These are phyloP conservation scores for Conus canariensis DNA, from an alignment of 2,888 invertebrate species.

Conservation along the genomic window DNA sequence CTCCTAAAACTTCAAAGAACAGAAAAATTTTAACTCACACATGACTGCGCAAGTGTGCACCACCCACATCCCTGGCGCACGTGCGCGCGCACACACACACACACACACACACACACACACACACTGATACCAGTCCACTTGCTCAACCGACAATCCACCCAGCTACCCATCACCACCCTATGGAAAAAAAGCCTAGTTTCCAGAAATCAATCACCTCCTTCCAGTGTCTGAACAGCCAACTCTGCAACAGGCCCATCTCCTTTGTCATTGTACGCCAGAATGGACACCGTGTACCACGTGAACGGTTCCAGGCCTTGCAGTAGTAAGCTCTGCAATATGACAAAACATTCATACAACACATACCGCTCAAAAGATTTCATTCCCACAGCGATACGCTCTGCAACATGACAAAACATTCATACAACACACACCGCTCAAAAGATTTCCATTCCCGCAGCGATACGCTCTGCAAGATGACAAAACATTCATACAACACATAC, in stretches of 20 bases:
- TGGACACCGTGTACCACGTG: slow-evolving; percentile 87
- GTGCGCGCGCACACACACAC: too few relatives aligned
- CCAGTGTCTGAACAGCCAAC: slow-evolving; percentile 87
- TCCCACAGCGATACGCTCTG: slow-evolving; percentile 79
- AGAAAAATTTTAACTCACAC: too few relatives aligned
- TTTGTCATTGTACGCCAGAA: slow-evolving; percentile 88
- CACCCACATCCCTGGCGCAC: too few relatives aligned
- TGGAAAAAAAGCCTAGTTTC: too few relatives aligned
- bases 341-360: neutral
- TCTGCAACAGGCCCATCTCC: slow-evolving; percentile 87
- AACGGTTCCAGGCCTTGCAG: slow-evolving; percentile 86
- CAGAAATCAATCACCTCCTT: slow-evolving; percentile 85
- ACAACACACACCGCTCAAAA: neutral
- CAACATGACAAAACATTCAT: neutral
- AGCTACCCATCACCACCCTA: too few relatives aligned
- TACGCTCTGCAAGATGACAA: slow-evolving; percentile 60
- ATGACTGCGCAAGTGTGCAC: too few relatives aligned
- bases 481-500: neutral
- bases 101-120: too few relatives aligned
- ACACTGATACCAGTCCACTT: too few relatives aligned
- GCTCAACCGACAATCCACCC: too few relatives aligned
- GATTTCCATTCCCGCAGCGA: slow-evolving; percentile 77
- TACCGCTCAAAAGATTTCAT: neutral
- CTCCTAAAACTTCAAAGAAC: too few relatives aligned
- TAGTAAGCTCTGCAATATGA: slow-evolving; percentile 73